Percentiles rank a stretch among this genome's conserved stretches.
phyloP scores from a whole-genome alignment of 2,113 vertebrate genomes.

The Rhodinocichla rosea region DNA sequence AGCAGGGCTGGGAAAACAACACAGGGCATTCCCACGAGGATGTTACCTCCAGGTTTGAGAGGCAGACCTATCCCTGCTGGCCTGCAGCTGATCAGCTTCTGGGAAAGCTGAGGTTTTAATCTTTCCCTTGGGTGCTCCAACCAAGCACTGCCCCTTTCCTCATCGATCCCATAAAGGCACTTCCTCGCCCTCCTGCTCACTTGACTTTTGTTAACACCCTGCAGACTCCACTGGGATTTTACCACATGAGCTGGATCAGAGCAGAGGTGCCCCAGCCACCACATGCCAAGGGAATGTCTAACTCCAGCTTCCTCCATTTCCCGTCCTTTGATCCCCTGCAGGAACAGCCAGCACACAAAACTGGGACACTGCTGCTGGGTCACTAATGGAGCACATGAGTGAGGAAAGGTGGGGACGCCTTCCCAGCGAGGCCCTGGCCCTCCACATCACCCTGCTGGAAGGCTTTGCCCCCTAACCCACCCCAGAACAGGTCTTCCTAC shows the following conservation, averaged over 20 bases:
- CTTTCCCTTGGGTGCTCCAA: not conserved
- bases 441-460: not conserved
- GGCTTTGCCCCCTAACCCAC: conserved; percentile 3
- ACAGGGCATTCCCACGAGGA: not conserved
- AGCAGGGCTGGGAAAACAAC: not conserved
- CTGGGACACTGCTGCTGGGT: conserved; percentile 54
- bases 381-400: conserved; percentile 38
- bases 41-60: not conserved
- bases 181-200: not conserved
- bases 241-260: not conserved
- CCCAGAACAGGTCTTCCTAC: conserved; percentile 54
- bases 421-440: not conserved
- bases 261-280: not conserved
- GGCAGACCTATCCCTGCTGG: not conserved
- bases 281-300: fast-evolving
- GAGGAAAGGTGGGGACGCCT: conserved; percentile 14
- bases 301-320: not conserved
- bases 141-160: not conserved
- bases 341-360: conserved; percentile 26
- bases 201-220: not conserved
- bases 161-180: not conserved
- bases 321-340: conserved; percentile 8
- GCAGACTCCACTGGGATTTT: not conserved
- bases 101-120: not conserved
- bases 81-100: not conserved